These are phyloP conservation scores for Spodoptera picta DNA, from an alignment of 2,888 invertebrate genomes.

Conservation along the genomic window DNA sequence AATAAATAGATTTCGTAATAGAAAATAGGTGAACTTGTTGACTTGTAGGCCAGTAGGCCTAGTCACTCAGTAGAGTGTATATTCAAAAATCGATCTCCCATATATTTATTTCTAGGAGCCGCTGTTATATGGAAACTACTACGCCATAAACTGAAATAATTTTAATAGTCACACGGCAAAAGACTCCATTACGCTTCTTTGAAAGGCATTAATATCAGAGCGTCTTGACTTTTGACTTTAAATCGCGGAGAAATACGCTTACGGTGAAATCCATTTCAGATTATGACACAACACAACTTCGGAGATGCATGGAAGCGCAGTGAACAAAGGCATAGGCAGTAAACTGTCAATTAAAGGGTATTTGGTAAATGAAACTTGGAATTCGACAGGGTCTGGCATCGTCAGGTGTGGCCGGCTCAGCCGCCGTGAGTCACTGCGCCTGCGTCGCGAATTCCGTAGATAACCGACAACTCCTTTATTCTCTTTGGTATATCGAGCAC, in stretches of 20 bases:
- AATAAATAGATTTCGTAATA: too few relatives aligned
- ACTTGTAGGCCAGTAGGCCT: too few relatives aligned
- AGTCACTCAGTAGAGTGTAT: too few relatives aligned
- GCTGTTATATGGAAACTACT: too few relatives aligned
- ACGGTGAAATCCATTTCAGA: constrained; percentile 19
- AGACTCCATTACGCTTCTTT: neutral
- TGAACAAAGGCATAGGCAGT: constrained; percentile 53
- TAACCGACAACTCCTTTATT: constrained; percentile 83
- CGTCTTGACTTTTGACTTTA: constrained; percentile 5
- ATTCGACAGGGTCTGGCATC: constrained; percentile 79
- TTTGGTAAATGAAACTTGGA: constrained; percentile 68
- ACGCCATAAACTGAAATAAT: too few relatives aligned
- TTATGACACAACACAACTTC: constrained; percentile 26
- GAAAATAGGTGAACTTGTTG: too few relatives aligned
- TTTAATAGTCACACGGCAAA: too few relatives aligned
- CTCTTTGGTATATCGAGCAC: constrained; percentile 74
- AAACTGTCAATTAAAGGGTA: constrained; percentile 68
- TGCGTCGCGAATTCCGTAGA: constrained; percentile 83
- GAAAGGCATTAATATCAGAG: neutral
- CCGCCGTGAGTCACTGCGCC: constrained; percentile 78
- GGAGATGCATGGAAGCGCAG: constrained; percentile 49
- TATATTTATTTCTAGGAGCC: too few relatives aligned
- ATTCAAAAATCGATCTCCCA: too few relatives aligned
- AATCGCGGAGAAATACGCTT: constrained; percentile 7
- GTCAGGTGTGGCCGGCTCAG: constrained; percentile 83